These are phyloP conservation scores for Danio aesculapii DNA, from an alignment of 2,797 vertebrate genomes.

Conservation along the genomic window DNA sequence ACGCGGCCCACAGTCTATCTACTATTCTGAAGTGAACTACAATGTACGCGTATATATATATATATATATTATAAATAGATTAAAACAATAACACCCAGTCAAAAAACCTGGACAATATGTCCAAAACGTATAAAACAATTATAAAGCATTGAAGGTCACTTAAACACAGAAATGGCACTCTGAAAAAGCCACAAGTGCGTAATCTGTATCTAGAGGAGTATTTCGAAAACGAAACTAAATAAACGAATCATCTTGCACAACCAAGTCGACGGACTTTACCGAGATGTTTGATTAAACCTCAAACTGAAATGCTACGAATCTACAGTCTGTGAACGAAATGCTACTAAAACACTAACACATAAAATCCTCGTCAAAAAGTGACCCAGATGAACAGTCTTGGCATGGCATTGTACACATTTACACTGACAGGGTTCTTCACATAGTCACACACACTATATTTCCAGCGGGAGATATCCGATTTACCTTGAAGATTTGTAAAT, in stretches of 20 bases:
- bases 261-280: slow-evolving; percentile 41
- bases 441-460: slow-evolving; percentile 23
- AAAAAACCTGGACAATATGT: slow-evolving; percentile 79
- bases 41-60: slow-evolving; percentile 24
- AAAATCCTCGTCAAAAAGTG: slow-evolving; percentile 40
- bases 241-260: slow-evolving; percentile 43
- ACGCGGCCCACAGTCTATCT: slow-evolving; percentile 37
- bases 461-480: slow-evolving; percentile 35
- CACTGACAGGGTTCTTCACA: slow-evolving; percentile 28
- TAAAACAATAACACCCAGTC: slow-evolving; percentile 63
- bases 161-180: slow-evolving; percentile 81
- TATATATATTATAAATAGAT: slow-evolving; percentile 38
- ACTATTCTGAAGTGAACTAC: slow-evolving; percentile 10
- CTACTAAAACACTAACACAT: slow-evolving; percentile 46
- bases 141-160: slow-evolving; percentile 85
- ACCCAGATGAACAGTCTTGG: slow-evolving; percentile 48
- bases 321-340: slow-evolving; percentile 14
- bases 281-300: slow-evolving; percentile 38
- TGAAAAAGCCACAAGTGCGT: slow-evolving; percentile 63
- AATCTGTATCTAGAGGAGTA: slow-evolving; percentile 53
- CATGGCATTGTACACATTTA: slow-evolving; percentile 47
- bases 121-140: slow-evolving; percentile 77
- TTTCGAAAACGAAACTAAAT: slow-evolving; percentile 42
- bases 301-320: slow-evolving; percentile 39
- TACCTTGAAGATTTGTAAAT: not conserved